Percentiles rank a stretch among this genome's conserved stretches.
These are phyloP conservation scores for Cheilosia soror DNA, from an alignment of 2,888 invertebrate species.

Conservation along the genomic window DNA sequence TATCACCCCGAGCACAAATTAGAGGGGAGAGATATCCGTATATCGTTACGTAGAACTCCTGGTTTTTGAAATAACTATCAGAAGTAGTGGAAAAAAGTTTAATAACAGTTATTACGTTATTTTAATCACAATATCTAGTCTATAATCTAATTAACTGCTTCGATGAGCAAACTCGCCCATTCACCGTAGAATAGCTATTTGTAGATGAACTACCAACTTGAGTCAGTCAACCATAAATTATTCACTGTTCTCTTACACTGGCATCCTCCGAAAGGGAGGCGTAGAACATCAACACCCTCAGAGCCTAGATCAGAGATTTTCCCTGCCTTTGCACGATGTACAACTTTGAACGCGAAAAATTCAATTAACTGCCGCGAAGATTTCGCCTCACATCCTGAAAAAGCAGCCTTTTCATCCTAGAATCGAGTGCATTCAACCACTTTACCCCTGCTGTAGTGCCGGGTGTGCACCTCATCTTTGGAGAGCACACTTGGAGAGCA, in stretches of 20 bases:
- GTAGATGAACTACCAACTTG: slow-evolving; percentile 22
- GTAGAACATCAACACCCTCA: slow-evolving; percentile 35
- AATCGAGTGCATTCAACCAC: background rate
- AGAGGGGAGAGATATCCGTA: background rate
- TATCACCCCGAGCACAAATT: background rate
- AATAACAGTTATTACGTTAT: background rate
- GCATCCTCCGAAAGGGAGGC: slow-evolving; percentile 24
- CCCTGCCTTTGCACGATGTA: background rate
- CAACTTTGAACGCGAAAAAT: slow-evolving; percentile 42
- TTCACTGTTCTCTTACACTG: slow-evolving; percentile 10
- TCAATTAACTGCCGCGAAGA: slow-evolving; percentile 45
- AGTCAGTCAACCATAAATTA: slow-evolving; percentile 46
- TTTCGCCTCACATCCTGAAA: slow-evolving; percentile 26
- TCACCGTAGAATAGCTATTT: background rate
- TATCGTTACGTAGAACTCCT: background rate
- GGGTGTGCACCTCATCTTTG: background rate
- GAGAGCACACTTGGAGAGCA: background rate
- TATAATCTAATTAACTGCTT: slow-evolving; percentile 34
- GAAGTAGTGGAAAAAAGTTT: background rate
- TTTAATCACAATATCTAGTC: background rate
- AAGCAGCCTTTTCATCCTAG: slow-evolving; percentile 29
- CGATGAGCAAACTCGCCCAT: slow-evolving; percentile 22
- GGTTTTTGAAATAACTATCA: background rate
- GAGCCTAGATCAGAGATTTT: background rate
- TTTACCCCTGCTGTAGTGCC: background rate